phyloP scores from a whole-genome alignment of 1,140 invertebrate genomes.

The Drosophila repletoides region DNA sequence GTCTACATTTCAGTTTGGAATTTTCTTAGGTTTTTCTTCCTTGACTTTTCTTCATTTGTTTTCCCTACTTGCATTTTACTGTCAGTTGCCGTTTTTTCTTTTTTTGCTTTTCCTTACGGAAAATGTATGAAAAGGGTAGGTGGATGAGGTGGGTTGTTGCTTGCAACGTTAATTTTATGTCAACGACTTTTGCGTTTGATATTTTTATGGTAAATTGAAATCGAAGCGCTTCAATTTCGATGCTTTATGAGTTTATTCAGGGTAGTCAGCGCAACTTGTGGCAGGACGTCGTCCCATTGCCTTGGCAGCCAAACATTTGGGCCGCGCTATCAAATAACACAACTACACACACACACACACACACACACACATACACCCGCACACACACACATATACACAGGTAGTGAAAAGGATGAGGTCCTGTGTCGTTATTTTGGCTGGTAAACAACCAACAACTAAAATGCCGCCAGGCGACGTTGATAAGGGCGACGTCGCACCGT shows the following conservation, averaged over 20 bases:
- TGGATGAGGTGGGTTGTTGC: neutral
- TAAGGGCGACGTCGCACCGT: conserved; percentile 50
- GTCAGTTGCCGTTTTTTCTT: conserved; percentile 22
- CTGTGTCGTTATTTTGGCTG: conserved; percentile 79
- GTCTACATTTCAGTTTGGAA: conserved; percentile 18
- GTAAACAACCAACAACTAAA: conserved; percentile 70
- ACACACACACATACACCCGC: conserved; percentile 34
- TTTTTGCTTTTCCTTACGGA: no score
- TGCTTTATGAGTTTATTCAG: conserved; percentile 78
- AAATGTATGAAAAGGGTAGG: neutral
- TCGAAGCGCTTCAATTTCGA: conserved; percentile 79
- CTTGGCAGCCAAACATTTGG: conserved; percentile 79
- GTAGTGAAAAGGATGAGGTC: conserved; percentile 1
- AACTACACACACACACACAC: conserved; percentile 26
- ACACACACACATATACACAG: neutral
- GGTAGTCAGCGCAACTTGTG: conserved; percentile 76
- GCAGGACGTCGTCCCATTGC: conserved; percentile 63
- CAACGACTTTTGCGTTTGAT: conserved; percentile 72
- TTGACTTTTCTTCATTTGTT: conserved; percentile 3
- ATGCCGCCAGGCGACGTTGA: conserved; percentile 72
- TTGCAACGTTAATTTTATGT: conserved; percentile 77
- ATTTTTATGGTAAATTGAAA: conserved; percentile 81
- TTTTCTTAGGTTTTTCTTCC: conserved; percentile 11
- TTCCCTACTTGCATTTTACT: conserved; percentile 61
- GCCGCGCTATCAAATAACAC: conserved; percentile 77